These are phyloP conservation scores for Colinus virginianus DNA, from an alignment of 2,113 vertebrate genomes.

Conservation along the genomic window DNA sequence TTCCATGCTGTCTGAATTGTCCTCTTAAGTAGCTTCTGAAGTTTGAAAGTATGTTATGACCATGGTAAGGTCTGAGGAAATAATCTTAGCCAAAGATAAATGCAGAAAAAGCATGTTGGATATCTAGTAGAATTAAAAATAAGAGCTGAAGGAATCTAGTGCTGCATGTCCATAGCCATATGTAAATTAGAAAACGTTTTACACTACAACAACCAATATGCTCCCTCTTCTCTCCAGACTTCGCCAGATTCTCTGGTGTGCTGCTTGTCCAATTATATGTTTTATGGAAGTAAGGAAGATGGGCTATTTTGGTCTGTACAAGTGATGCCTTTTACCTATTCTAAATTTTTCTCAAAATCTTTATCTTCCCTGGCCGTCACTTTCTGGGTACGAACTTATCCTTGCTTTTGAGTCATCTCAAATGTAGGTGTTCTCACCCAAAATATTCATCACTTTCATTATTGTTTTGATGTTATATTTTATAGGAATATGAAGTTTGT, in stretches of 20 bases:
- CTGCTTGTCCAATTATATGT: not conserved
- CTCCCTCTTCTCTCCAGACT: not conserved
- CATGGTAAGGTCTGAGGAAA: not conserved
- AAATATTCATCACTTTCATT: not conserved
- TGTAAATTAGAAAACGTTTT: not conserved
- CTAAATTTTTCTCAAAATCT: not conserved
- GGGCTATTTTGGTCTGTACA: not conserved
- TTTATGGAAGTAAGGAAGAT: not conserved
- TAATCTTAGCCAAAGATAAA: not conserved
- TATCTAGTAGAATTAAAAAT: not conserved
- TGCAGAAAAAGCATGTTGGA: not conserved
- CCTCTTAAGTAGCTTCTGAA: not conserved
- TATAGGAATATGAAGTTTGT: not conserved
- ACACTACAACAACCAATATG: not conserved
- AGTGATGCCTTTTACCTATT: not conserved
- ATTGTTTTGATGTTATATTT: not conserved
- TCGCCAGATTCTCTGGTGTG: not conserved
- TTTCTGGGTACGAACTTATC: not conserved
- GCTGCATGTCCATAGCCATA: not conserved
- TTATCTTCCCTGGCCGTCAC: fast-evolving
- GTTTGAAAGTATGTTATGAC: not conserved
- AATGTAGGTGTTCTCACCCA: not conserved
- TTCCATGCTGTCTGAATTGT: not conserved
- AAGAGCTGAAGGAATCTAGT: not conserved
- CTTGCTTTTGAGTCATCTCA: not conserved